Percentiles rank a stretch among this genome's conserved stretches.
Evolutionary conservation across 2,113 vertebrate species (phyloP).

Genomic region (Ochotona princeps): DNA sequence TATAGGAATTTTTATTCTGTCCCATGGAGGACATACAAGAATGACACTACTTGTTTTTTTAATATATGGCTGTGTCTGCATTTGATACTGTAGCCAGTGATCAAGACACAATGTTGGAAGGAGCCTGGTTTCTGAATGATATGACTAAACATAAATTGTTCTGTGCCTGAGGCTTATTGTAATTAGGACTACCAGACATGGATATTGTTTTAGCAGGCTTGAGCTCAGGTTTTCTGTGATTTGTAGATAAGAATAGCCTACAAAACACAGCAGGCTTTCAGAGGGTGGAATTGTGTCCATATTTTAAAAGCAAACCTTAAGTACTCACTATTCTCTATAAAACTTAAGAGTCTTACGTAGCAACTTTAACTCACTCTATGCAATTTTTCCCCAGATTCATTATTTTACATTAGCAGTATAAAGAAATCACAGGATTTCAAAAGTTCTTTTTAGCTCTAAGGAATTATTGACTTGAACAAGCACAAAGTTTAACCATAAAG

Average conservation of each 20-base stretch:
- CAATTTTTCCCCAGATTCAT: not conserved
- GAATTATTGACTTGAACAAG: conserved; percentile 36
- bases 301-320: not conserved
- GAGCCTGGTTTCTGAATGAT: not conserved
- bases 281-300: not conserved
- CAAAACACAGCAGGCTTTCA: not conserved
- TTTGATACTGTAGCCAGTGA: not conserved
- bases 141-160: not conserved
- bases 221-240: not conserved
- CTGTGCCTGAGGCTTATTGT: not conserved
- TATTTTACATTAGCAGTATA: not conserved
- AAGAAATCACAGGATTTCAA: not conserved
- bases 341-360: not conserved
- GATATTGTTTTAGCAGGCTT: not conserved
- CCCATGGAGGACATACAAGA: not conserved
- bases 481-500: not conserved
- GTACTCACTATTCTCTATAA: not conserved
- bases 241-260: not conserved
- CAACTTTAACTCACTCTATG: not conserved
- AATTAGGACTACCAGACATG: not conserved
- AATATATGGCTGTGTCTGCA: not conserved
- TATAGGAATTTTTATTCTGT: not conserved
- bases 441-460: not conserved
- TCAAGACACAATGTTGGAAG: not conserved
- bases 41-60: not conserved